A percentile compares a stretch with the other conserved stretches of the same genome.
Evolutionary conservation across 2,113 vertebrate species (phyloP).

Genomic region (Alectura lathami): DNA sequence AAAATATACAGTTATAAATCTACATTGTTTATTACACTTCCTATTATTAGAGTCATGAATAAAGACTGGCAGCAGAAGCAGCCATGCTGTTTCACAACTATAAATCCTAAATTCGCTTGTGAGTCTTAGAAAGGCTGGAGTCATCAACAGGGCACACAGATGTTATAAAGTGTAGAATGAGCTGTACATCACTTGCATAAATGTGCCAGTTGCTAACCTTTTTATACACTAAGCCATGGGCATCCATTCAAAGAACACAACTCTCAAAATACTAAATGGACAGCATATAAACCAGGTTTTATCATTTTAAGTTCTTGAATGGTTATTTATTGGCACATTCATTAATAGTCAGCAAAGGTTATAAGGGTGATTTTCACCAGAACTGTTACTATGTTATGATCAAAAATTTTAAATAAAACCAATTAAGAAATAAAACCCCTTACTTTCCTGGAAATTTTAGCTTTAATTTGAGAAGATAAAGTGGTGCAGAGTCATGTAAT

Average conservation of each 20-base stretch:
- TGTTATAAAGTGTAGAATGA: not conserved
- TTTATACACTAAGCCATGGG: not conserved
- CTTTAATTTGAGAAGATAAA: not conserved
- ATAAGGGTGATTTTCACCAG: not conserved
- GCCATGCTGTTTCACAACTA: constrained; percentile 45
- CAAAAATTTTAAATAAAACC: not conserved
- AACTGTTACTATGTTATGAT: not conserved
- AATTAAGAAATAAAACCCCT: not conserved
- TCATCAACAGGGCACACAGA: constrained; percentile 17
- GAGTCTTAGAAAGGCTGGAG: constrained; percentile 48
- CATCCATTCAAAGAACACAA: not conserved
- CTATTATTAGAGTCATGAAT: constrained; percentile 33
- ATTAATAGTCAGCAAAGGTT: not conserved
- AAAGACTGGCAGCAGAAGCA: constrained; percentile 26
- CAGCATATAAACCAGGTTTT: not conserved
- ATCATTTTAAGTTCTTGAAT: not conserved
- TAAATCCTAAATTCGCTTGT: constrained; percentile 51
- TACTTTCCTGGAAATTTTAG: not conserved
- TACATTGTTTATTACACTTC: constrained; percentile 23
- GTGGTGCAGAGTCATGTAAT: not conserved
- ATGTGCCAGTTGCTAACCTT: not conserved
- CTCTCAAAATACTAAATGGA: not conserved
- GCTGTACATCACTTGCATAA: not conserved
- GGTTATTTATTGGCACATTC: not conserved
- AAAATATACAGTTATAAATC: constrained; percentile 45